These are phyloP conservation scores for Ptilorrhoa leucosticta DNA, from an alignment of 2,113 vertebrate species.

Conservation along the genomic window DNA sequence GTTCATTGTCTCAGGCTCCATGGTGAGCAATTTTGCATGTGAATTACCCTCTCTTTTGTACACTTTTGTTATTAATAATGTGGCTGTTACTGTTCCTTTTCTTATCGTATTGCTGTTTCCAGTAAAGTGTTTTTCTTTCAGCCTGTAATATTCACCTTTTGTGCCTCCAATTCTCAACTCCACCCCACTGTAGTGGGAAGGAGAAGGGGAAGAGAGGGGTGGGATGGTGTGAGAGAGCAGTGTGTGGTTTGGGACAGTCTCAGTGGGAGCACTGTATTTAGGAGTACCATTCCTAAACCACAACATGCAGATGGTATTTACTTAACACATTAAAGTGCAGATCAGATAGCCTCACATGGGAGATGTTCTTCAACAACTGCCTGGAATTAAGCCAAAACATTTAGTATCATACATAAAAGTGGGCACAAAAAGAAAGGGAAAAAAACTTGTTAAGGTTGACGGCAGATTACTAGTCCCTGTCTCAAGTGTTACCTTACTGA, in stretches of 20 bases:
- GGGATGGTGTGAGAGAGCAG: neutral
- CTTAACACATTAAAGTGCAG: neutral
- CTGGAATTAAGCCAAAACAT: neutral
- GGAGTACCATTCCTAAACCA: neutral
- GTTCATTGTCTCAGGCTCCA: fast-evolving
- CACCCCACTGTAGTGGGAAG: fast-evolving
- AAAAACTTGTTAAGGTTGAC: neutral
- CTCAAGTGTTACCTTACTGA: neutral
- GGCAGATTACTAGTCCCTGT: neutral
- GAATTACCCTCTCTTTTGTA: neutral
- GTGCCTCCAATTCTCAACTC: neutral
- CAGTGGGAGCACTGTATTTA: neutral
- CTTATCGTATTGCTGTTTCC: neutral
- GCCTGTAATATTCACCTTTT: neutral
- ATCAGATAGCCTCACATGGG: neutral
- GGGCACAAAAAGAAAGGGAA: neutral
- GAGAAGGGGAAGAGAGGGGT: neutral
- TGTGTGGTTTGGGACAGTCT: neutral
- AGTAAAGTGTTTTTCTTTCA: neutral
- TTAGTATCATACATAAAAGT: neutral
- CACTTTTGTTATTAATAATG: neutral
- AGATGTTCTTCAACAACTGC: neutral
- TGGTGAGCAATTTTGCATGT: neutral
- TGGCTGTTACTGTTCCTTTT: neutral
- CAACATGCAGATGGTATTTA: neutral